A percentile compares a stretch with the other conserved stretches of the same genome.
Conservation (phyloP, 2,797 vertebrate species). For the Chrosomus eos region DNA sequence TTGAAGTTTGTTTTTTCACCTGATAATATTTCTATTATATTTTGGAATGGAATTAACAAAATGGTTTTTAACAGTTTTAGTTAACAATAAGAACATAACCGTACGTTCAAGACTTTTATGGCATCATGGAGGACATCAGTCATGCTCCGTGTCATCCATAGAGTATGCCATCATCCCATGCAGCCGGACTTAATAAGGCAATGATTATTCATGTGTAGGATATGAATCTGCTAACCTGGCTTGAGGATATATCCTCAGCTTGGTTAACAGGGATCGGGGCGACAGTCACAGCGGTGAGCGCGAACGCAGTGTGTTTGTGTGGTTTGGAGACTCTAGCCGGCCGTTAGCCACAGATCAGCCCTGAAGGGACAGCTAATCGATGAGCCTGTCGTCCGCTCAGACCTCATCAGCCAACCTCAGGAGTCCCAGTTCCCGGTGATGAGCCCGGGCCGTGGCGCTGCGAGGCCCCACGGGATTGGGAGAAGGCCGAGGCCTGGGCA, state of each 20-base stretch:
- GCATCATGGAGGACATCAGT: neutral
- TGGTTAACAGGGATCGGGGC: slow-evolving; percentile 37
- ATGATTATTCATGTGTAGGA: slow-evolving; percentile 58
- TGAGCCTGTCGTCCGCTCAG: slow-evolving; percentile 74
- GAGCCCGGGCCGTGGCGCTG: slow-evolving; percentile 67
- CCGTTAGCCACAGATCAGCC: slow-evolving; percentile 79
- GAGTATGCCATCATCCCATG: slow-evolving; percentile 2
- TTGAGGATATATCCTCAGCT: slow-evolving; percentile 65
- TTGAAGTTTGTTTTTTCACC: neutral
- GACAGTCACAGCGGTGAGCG: slow-evolving; percentile 17
- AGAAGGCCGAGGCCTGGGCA: slow-evolving; percentile 57
- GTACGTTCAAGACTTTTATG: slow-evolving; percentile 30
- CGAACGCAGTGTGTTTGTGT: slow-evolving; percentile 31
- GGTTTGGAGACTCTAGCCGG: slow-evolving; percentile 71
- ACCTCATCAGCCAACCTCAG: slow-evolving; percentile 74
- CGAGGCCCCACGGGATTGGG: slow-evolving; percentile 60
- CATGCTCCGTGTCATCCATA: neutral
- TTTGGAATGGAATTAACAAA: neutral
- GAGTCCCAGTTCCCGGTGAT: slow-evolving; percentile 74
- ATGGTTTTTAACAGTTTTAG: neutral
- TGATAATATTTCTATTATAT: neutral
- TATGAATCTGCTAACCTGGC: slow-evolving; percentile 64
- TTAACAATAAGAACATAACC: slow-evolving; percentile 11
- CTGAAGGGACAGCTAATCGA: slow-evolving; percentile 81
- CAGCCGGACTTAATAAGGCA: slow-evolving; percentile 46